Base-by-base conservation (phyloP, 1,140 invertebrate species). In the Cryptotermes secundus region DNA sequence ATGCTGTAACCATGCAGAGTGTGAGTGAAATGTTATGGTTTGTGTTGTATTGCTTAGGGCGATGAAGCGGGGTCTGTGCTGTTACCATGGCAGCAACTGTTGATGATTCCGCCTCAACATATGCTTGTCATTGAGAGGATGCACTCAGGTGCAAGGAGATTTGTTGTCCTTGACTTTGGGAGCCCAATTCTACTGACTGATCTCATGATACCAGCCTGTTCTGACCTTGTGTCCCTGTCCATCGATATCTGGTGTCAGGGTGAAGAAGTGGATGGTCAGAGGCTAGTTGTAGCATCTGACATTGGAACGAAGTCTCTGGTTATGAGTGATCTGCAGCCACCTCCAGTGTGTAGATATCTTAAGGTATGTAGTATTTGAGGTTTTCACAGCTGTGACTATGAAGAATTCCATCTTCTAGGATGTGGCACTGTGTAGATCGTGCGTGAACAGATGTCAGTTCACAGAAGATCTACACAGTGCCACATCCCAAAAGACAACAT, bases 41-140 rank as follows among this genome's bases (percentile, higher is more conserved):
- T 72, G 26, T 49, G 59, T 72, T 72, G 26, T 49, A 26, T 72
- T 72, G n/a, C 59, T 19, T 49, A 72, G 59, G 59, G 59, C 7
- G 59, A 72, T 31, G 59, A 72, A 26, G n/a, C 31, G 59, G 81
- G 81, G 1, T 45, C 42, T 24, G n/a, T 82, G 35, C 34, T 59
- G 12, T 83, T 95, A 85, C 93, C 95, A 35, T 96, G 95, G 92
- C 94, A 94, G 87, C 94, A 95, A 89, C 90, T 96, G 79, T 90
- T 97, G 79, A 92, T 92, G 79, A 93, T 94, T 83, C 95, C 96
- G 35, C 93, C 95, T 34, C 95, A 96, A 85, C 95, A 96, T 87
- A 95, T 95, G 86, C 92, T 98, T 81, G 94, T 98, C n/a, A 96
- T 98, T 79, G 97, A 98, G 88, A 92, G 96, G 85, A 97, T 98